A percentile compares a stretch with the other conserved stretches of the same genome.
Evolutionary conservation across 2,888 invertebrate species (phyloP).

Genomic region (Bimastos eiseni): DNA sequence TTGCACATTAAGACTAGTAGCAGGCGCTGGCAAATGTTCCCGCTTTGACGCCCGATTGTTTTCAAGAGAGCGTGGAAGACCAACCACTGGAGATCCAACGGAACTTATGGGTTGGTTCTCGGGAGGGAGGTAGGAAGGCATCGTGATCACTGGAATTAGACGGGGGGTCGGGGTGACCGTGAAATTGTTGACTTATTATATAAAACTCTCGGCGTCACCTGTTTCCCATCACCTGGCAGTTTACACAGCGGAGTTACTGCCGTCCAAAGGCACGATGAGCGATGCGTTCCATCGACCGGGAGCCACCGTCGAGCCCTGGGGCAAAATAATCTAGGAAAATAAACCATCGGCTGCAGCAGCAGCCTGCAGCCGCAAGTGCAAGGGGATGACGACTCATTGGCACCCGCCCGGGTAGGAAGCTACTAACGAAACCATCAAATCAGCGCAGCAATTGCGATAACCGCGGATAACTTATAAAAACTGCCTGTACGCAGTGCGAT

Average conservation of each 20-base stretch:
- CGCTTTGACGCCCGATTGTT: neutral
- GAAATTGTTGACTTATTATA: slow-evolving; percentile 13
- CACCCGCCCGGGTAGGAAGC: neutral
- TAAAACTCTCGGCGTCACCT: slow-evolving; percentile 14
- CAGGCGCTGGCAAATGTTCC: neutral
- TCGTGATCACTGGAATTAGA: neutral
- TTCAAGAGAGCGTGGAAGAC: neutral
- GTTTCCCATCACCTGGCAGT: slow-evolving; percentile 27
- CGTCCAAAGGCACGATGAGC: neutral
- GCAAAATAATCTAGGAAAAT: slow-evolving; percentile 13
- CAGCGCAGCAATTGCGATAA: neutral
- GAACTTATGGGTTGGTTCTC: neutral
- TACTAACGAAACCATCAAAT: neutral
- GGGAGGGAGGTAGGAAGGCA: neutral
- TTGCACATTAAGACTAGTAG: neutral
- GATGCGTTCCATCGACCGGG: neutral
- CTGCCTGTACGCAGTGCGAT: neutral
- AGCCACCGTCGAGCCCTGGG: neutral
- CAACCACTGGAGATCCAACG: neutral
- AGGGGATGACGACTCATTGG: neutral
- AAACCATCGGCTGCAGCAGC: neutral
- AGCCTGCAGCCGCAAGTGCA: neutral
- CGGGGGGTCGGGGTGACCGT: neutral
- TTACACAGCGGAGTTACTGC: slow-evolving; percentile 16
- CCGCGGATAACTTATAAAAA: neutral